These are phyloP conservation scores for Schlechtendalia chinensis DNA, from an alignment of 1,140 invertebrate genomes.

Conservation along the genomic window DNA sequence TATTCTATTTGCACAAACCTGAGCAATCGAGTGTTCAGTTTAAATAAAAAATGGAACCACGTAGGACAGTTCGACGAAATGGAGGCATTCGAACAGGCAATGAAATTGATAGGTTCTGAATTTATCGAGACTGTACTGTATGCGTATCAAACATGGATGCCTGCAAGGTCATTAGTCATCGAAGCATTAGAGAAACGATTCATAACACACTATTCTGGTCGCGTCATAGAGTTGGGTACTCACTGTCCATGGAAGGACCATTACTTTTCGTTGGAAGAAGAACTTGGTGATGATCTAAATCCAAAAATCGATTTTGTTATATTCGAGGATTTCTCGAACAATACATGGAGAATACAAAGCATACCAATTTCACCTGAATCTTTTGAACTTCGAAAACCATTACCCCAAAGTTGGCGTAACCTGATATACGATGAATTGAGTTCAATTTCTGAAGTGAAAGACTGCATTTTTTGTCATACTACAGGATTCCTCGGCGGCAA, in stretches of 20 bases:
- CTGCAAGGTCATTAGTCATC: conserved; percentile 73
- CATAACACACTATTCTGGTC: conserved; percentile 67
- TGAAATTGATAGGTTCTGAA: conserved; percentile 76
- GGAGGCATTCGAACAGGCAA: conserved; percentile 70
- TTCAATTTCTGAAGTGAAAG: conserved; percentile 68
- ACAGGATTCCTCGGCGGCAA: conserved; percentile 90
- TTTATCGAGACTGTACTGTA: conserved; percentile 74
- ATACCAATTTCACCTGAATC: conserved; percentile 73
- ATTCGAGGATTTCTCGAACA: conserved; percentile 50
- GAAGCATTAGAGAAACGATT: conserved; percentile 69
- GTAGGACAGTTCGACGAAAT: conserved; percentile 58
- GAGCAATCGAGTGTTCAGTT: conserved; percentile 68
- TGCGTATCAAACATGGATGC: conserved; percentile 75
- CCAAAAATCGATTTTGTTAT: conserved; percentile 59
- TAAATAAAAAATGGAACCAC: conserved; percentile 89
- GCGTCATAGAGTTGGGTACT: conserved; percentile 73
- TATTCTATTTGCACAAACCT: conserved; percentile 77
- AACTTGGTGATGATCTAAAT: conserved; percentile 69
- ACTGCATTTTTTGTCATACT: conserved; percentile 82
- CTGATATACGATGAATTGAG: conserved; percentile 73
- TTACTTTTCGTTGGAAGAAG: conserved; percentile 77
- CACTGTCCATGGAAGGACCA: conserved; percentile 87
- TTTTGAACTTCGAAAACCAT: conserved; percentile 73
- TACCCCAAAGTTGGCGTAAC: conserved; percentile 80
- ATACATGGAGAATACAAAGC: conserved; percentile 75